Percentiles rank a stretch among this genome's conserved stretches.
phyloP scores from a whole-genome alignment of 1,140 invertebrate species.

The Trichonephila clavipes region DNA sequence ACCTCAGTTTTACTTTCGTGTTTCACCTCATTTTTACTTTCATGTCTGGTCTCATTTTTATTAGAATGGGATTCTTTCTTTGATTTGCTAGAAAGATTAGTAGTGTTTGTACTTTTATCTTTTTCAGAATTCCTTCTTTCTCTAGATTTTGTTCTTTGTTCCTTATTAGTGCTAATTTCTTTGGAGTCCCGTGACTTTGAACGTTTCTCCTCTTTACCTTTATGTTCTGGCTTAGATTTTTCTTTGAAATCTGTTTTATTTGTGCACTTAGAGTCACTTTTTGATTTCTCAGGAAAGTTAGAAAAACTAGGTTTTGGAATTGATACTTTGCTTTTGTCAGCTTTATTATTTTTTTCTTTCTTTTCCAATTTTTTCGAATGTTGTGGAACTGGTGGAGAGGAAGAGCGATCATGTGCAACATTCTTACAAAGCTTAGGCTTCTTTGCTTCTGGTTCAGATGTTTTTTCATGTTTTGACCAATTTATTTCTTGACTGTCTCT shows the following conservation, averaged over 20 bases:
- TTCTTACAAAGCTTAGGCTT: constrained; percentile 84
- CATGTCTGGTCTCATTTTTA: constrained; percentile 25
- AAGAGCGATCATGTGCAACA: constrained; percentile 19
- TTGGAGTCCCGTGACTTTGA: constrained; percentile 61
- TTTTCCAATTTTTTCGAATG: constrained; percentile 75
- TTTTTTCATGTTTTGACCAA: constrained; percentile 68
- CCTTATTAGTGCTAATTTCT: constrained; percentile 38
- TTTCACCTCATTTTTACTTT: constrained; percentile 77
- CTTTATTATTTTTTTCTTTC: constrained; percentile 63
- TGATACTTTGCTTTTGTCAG: constrained; percentile 55
- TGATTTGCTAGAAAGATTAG: constrained; percentile 36
- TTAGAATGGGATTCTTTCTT: constrained; percentile 46
- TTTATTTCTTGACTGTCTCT: constrained; percentile 70
- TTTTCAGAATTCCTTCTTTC: constrained; percentile 75
- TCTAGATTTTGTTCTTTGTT: constrained; percentile 64
- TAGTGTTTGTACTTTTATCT: constrained; percentile 67
- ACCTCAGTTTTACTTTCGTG: constrained; percentile 45
- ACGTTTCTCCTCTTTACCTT: constrained; percentile 72
- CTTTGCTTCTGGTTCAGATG: constrained; percentile 85
- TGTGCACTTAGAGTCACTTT: constrained; percentile 80
- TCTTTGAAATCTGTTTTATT: constrained; percentile 70
- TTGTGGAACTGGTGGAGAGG: constrained; percentile 38
- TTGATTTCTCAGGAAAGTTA: constrained; percentile 79
- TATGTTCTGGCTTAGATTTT: constrained; percentile 66
- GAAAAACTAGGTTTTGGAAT: constrained; percentile 15